phyloP scores from a whole-genome alignment of 2,797 vertebrate genomes.

The Leptoclinus maculatus region DNA sequence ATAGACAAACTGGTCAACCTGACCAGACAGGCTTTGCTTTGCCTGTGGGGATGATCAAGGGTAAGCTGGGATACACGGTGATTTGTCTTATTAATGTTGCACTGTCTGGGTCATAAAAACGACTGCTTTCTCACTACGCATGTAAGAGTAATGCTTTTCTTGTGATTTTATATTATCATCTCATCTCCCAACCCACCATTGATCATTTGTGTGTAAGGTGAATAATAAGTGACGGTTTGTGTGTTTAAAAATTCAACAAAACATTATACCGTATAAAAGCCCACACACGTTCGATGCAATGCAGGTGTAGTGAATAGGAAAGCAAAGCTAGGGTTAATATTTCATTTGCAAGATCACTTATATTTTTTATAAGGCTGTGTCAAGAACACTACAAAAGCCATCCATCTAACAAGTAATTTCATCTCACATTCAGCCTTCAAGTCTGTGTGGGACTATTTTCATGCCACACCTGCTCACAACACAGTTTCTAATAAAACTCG shows the following conservation, averaged over 20 bases:
- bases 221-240: slow-evolving; percentile 50
- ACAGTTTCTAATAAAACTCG: slow-evolving; percentile 64
- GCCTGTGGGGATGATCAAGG: slow-evolving; percentile 52
- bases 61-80: slow-evolving; percentile 35
- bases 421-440: slow-evolving; percentile 54
- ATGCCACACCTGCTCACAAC: slow-evolving; percentile 35
- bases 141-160: slow-evolving; percentile 54
- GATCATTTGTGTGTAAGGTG: slow-evolving; percentile 51
- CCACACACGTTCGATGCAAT: slow-evolving; percentile 17
- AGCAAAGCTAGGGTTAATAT: slow-evolving; percentile 52
- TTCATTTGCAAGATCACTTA: slow-evolving; percentile 61
- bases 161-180: slow-evolving; percentile 45
- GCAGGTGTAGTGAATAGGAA: slow-evolving; percentile 24
- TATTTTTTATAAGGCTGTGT: slow-evolving; percentile 62
- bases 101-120: slow-evolving; percentile 35
- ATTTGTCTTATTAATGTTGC: slow-evolving; percentile 62
- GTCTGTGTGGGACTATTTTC: slow-evolving; percentile 45
- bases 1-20: slow-evolving; percentile 44
- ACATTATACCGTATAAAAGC: slow-evolving; percentile 23
- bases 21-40: slow-evolving; percentile 37
- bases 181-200: slow-evolving; percentile 31
- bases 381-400: slow-evolving; percentile 57
- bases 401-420: slow-evolving; percentile 69
- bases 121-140: slow-evolving; percentile 31
- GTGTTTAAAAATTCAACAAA: slow-evolving; percentile 62